Evolutionary conservation across 2,888 invertebrate genomes (phyloP).

Genomic region (Gortyna flavago): DNA sequence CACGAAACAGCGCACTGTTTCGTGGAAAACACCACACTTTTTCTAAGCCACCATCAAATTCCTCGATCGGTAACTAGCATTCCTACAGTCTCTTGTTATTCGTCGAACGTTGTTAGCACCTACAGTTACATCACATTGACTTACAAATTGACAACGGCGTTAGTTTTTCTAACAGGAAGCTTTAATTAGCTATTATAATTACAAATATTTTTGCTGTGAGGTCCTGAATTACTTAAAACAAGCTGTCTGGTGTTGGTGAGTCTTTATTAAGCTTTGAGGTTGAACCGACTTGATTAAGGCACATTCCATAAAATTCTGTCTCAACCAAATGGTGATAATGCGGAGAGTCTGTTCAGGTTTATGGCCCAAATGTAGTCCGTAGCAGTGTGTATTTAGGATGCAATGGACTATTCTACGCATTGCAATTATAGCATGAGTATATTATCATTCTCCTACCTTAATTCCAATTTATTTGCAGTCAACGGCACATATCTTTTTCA

Average conservation of each 20-base stretch:
- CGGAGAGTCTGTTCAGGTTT: too few species aligned
- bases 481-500: too few species aligned
- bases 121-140: slow-evolving; percentile 53
- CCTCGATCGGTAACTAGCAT: slow-evolving; percentile 5
- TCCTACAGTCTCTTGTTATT: slow-evolving; percentile 36
- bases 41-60: slow-evolving; percentile 9
- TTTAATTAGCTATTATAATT: slow-evolving; percentile 48
- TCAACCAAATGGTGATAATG: too few species aligned
- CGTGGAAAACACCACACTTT: not conserved
- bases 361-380: too few species aligned
- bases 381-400: too few species aligned
- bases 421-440: too few species aligned
- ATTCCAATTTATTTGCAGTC: too few species aligned
- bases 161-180: slow-evolving; percentile 30
- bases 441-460: too few species aligned
- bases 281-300: too few species aligned
- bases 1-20: not conserved
- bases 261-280: too few species aligned
- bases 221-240: slow-evolving; percentile 32
- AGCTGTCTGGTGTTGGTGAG: not conserved
- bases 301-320: too few species aligned
- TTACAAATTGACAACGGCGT: slow-evolving; percentile 45
- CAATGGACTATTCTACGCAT: too few species aligned
- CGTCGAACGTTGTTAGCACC: slow-evolving; percentile 23
- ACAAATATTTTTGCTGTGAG: slow-evolving; percentile 19